Percentiles rank a stretch among this genome's conserved stretches.
Conservation (phyloP, 2,888 invertebrate genomes). For the Chrysina gloriosa region DNA sequence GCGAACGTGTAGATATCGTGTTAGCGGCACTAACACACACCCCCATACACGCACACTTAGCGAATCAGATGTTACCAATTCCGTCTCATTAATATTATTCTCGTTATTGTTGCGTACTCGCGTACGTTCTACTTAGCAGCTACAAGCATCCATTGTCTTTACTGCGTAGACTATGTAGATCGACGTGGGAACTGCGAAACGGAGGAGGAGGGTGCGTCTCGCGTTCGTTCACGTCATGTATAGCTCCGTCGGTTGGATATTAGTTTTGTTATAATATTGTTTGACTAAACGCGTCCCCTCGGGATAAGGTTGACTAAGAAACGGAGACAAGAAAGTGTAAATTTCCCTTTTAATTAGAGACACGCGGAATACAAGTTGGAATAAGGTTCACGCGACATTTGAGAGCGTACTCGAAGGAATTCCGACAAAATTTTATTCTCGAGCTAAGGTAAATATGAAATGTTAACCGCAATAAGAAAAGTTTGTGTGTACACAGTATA, state of each 20-base stretch:
- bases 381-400: too few relatives aligned
- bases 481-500: too few relatives aligned
- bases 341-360: conserved; percentile 12
- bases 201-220: too few relatives aligned
- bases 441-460: too few relatives aligned
- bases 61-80: conserved; percentile 22
- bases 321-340: conserved; percentile 1
- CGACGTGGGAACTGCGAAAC: too few relatives aligned
- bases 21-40: too few relatives aligned
- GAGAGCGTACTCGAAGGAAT: too few relatives aligned
- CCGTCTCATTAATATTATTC: conserved; percentile 24
- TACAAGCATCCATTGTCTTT: neutral
- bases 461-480: too few relatives aligned
- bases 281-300: conserved; percentile 11
- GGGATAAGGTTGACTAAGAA: neutral
- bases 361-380: too few relatives aligned
- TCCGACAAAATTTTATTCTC: too few relatives aligned
- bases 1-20: too few relatives aligned
- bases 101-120: neutral
- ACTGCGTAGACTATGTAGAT: neutral
- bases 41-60: too few relatives aligned
- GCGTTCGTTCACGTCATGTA: neutral
- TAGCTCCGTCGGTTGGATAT: neutral
- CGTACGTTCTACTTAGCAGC: neutral
- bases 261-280: conserved; percentile 23